Percentiles rank a stretch among this genome's conserved stretches.
phyloP scores from a whole-genome alignment of 1,140 invertebrate species.

The Heterodera carotae region DNA sequence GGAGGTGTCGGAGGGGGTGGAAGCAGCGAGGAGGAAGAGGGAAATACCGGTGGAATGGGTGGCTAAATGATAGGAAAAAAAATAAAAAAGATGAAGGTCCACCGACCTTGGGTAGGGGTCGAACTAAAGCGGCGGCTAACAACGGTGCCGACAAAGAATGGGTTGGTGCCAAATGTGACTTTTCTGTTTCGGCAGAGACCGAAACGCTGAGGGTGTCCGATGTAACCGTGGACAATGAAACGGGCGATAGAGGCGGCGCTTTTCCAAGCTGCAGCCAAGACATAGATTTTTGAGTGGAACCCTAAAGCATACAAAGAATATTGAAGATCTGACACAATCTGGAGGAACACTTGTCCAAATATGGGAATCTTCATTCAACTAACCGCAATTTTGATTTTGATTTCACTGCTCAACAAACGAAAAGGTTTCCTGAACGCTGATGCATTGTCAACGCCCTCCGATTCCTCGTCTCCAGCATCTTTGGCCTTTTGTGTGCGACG shows the following conservation, averaged over 20 bases:
- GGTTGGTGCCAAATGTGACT: not conserved
- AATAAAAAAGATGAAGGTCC: not conserved
- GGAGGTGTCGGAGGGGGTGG: slow-evolving; percentile 12
- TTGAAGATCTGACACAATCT: not conserved
- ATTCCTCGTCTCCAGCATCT: slow-evolving; percentile 14
- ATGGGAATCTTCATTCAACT: too few relatives aligned
- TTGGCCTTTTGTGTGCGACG: slow-evolving; percentile 16
- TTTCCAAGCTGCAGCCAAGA: not conserved
- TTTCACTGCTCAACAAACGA: slow-evolving; percentile 16
- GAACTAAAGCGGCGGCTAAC: not conserved
- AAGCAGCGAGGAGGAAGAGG: not conserved
- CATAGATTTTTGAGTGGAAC: not conserved
- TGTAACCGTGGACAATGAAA: not conserved
- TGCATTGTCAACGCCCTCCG: not conserved
- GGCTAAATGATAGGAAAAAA: not conserved
- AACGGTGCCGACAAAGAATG: not conserved
- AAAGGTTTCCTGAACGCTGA: slow-evolving; percentile 17
- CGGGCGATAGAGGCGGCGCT: slow-evolving; percentile 1
- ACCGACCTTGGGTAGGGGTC: not conserved
- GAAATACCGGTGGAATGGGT: slow-evolving; percentile 16
- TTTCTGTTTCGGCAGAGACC: not conserved
- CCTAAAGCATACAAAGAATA: not conserved
- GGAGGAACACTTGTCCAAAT: not conserved
- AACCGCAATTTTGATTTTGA: slow-evolving; percentile 30
- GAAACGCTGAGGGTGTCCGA: not conserved